Conservation (phyloP, 2,113 vertebrate genomes). For the Microcebus tavaratra region DNA sequence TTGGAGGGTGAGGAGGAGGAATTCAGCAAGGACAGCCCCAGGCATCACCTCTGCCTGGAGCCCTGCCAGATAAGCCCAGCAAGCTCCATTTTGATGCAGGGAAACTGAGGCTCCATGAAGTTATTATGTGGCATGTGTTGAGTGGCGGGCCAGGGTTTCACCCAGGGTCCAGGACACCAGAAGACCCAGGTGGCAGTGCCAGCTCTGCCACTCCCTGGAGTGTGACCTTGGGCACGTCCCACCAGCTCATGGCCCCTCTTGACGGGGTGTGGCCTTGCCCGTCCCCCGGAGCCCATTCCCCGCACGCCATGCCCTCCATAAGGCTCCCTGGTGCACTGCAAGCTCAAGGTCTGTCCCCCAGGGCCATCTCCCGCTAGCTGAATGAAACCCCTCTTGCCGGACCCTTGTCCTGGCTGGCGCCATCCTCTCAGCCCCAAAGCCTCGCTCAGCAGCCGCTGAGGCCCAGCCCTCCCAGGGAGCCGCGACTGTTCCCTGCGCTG, state of each 20-base stretch:
- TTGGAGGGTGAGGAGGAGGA: rapidly evolving
- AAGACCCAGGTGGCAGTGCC: background rate
- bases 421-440: background rate
- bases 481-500: background rate
- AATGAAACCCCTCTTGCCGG: background rate
- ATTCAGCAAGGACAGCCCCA: background rate
- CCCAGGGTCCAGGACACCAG: background rate
- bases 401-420: background rate
- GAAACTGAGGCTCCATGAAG: too few species aligned
- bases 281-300: background rate
- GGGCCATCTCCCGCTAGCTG: too few species aligned
- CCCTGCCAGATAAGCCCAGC: background rate
- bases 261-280: background rate
- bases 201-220: background rate
- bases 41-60: background rate
- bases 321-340: background rate
- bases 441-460: background rate
- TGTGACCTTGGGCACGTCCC: background rate
- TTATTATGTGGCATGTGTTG: background rate
- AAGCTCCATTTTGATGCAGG: background rate
- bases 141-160: background rate
- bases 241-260: background rate
- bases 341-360: background rate
- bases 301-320: rapidly evolving
- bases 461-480: background rate